Base-by-base conservation (phyloP, 2,797 vertebrate species). In the Scolopax bukidnonensis region DNA sequence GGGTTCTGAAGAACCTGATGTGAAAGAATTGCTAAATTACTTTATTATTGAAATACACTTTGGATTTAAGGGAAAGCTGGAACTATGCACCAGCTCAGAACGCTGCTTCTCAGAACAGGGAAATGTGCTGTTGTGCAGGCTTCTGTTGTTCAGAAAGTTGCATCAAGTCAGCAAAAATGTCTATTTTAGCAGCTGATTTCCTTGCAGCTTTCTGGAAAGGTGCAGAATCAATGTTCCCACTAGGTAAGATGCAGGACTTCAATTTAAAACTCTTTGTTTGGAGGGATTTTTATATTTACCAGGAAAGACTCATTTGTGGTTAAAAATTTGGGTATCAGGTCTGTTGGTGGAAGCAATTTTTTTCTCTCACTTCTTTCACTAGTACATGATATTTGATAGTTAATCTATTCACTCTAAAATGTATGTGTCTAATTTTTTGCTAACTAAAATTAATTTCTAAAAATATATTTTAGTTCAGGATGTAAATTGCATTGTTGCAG, bases 141-240 rank as follows among this genome's bases (percentile, higher is more conserved):
- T 96, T 94, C 84, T 95, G 78, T 84, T 78, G 64, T 90, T 85
- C 48, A 89, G 71, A 87, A 92, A 87, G 71, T 88, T 96, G 74
- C 82, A 75, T 78, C 75, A 87, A 70, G 91, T 97, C 94, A 93
- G 93, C 92, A 96, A 56, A 90, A 96, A 94, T 59, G 23, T 0
- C 53, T 64, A 4, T 84, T 92, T 89, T 80, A 81, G 59, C 33
- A 30, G 32, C 45, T 93, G 71, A 90, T 76, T 89, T 90, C 38
- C 96, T 93, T 33, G 12, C n/a, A 25, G 36, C 33, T 84, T 24
- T 79, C 67, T 93, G 36, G 78, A 73, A 95, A 95, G 78, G 77
- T 86, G 76, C 88, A 83, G 79, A 65, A 68, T 80, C 68, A 27
- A 67, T 91, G 38, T 82, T 95, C 50, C 61, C 28, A 5, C 43